phyloP scores from a whole-genome alignment of 2,888 invertebrate species.

The Gisinianus flammeolus region DNA sequence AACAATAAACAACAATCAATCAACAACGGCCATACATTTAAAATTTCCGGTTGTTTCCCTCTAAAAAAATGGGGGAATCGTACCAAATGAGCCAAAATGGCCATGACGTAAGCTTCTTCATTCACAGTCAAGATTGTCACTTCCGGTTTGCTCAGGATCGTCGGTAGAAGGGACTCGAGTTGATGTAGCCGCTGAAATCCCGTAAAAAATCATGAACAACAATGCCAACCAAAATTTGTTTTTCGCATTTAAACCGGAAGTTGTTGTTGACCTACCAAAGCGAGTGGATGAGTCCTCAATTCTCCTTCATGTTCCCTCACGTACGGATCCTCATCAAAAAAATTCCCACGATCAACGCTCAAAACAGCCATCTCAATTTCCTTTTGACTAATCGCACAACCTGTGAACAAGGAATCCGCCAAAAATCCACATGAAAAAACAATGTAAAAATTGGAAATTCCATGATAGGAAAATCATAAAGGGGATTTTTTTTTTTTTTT shows the following conservation, averaged over 20 bases:
- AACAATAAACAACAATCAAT: background rate
- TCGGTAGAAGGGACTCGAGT: slow-evolving; percentile 3
- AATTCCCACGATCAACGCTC: slow-evolving; percentile 23
- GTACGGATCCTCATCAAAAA: slow-evolving; percentile 27
- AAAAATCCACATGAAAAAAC: background rate
- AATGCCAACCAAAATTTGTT: background rate
- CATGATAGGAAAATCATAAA: slow-evolving; percentile 15
- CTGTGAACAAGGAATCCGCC: background rate
- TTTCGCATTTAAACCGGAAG: background rate
- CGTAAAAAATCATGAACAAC: background rate
- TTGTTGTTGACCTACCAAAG: slow-evolving; percentile 18
- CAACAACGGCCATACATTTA: background rate
- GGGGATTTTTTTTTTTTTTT: background rate
- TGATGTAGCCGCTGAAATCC: slow-evolving; percentile 20
- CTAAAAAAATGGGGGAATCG: background rate
- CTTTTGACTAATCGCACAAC: background rate
- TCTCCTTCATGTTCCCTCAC: slow-evolving; percentile 28
- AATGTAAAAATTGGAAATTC: no score
- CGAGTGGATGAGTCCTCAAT: slow-evolving; percentile 18
- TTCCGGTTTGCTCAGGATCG: background rate
- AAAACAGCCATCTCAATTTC: slow-evolving; percentile 21
- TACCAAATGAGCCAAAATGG: slow-evolving; percentile 11
- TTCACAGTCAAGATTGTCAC: slow-evolving; percentile 19
- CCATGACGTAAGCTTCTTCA: slow-evolving; percentile 26
- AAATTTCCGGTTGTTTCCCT: background rate